A percentile compares a stretch with the other conserved stretches of the same genome.
Evolutionary conservation across 2,888 invertebrate genomes (phyloP).

Genomic region (Spodoptera exigua): DNA sequence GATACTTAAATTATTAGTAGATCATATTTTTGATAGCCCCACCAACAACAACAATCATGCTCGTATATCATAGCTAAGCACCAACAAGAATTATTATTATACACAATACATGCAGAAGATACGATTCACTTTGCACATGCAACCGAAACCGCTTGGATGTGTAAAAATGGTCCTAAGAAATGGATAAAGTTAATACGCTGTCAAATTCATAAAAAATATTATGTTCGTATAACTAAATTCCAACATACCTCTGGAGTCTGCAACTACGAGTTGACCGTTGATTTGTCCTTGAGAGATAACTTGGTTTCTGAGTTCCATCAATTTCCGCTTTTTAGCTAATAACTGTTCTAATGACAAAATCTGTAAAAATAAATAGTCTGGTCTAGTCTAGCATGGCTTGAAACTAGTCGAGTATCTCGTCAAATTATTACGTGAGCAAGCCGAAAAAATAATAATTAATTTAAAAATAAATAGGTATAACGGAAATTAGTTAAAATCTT

Average conservation of each 20-base stretch:
- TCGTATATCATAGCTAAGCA: slow-evolving; percentile 25
- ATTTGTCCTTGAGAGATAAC: slow-evolving; percentile 22
- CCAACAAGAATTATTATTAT: slow-evolving; percentile 21
- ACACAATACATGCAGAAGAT: slow-evolving; percentile 24
- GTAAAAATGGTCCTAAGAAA: slow-evolving; percentile 20
- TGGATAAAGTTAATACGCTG: slow-evolving; percentile 13
- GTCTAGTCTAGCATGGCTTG: no score
- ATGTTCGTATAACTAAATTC: slow-evolving; percentile 6
- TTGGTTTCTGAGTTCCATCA: slow-evolving; percentile 19
- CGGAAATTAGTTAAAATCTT: slow-evolving; percentile 13
- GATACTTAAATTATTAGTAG: slow-evolving; percentile 9
- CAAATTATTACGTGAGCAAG: no score
- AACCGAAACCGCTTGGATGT: slow-evolving; percentile 18
- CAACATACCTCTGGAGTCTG: slow-evolving; percentile 21
- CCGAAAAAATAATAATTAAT: no score
- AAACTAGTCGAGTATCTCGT: no score
- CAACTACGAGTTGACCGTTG: slow-evolving; percentile 16
- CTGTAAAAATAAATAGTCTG: slow-evolving; percentile 23
- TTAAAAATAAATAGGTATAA: no score
- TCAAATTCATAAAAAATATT: slow-evolving; percentile 17
- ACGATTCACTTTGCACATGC: slow-evolving; percentile 15
- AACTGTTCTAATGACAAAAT: slow-evolving; percentile 18
- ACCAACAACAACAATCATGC: slow-evolving; percentile 19
- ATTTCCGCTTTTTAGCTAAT: slow-evolving; percentile 24
- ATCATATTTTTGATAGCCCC: slow-evolving; percentile 21